phyloP scores from a whole-genome alignment of 37 sponge, comb jelly and placozoan genomes.

The Theonella swinhoei region DNA sequence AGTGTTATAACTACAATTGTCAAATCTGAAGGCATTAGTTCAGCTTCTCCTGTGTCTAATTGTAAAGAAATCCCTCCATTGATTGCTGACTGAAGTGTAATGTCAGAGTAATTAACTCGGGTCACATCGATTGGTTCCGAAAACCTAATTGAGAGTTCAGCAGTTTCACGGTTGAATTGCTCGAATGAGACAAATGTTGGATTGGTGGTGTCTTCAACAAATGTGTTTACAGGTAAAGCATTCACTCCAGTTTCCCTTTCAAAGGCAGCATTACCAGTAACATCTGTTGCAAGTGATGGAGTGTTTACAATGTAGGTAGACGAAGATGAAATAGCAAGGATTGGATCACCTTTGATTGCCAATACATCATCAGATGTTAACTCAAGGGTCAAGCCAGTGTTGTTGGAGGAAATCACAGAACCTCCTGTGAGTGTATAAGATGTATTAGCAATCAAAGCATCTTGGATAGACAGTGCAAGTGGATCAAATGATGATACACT shows the following conservation, averaged over 20 bases:
- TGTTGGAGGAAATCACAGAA: conserved; percentile 15
- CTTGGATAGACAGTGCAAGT: conserved; percentile 59
- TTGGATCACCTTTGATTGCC: conserved; percentile 61
- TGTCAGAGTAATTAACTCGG: conserved; percentile 61
- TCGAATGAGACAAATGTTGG: conserved; percentile 63
- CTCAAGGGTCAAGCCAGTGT: conserved; percentile 31
- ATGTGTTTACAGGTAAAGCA: conserved; percentile 60
- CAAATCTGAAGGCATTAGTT: conserved; percentile 30
- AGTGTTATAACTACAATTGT: conserved; percentile 54
- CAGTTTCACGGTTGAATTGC: conserved; percentile 58
- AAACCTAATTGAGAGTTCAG: conserved; percentile 62
- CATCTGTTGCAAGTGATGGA: conserved; percentile 65
- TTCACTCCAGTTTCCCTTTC: conserved; percentile 59
- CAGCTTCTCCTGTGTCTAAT: conserved; percentile 56
- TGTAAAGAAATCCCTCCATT: conserved; percentile 38
- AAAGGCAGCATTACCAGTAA: conserved; percentile 57
- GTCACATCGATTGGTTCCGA: conserved; percentile 78
- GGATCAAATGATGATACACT: conserved; percentile 19
- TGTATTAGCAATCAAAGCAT: conserved; percentile 42
- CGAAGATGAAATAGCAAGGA: conserved; percentile 54
- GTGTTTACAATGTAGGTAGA: conserved; percentile 75
- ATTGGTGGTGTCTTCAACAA: conserved; percentile 69
- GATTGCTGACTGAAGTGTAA: conserved; percentile 67
- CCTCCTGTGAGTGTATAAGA: conserved; percentile 75
- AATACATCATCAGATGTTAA: conserved; percentile 45